Percentiles rank a stretch among this genome's conserved stretches.
Conservation (phyloP, 2,113 vertebrate species). For the Boleophthalmus pectinirostris region DNA sequence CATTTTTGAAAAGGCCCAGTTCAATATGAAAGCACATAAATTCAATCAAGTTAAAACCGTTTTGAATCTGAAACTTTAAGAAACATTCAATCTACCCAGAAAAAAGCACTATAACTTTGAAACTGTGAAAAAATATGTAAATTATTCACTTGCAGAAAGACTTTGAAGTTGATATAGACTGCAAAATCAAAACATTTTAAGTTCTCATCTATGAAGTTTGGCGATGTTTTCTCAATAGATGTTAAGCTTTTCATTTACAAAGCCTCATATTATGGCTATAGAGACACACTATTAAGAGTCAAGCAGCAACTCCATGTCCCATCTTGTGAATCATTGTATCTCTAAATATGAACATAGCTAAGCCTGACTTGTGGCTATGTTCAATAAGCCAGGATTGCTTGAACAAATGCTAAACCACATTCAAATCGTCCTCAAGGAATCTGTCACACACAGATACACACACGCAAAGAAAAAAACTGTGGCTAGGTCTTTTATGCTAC, state of each 20-base stretch:
- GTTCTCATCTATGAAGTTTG: too few relatives aligned
- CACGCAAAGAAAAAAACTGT: constrained; percentile 64
- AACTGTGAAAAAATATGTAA: too few relatives aligned
- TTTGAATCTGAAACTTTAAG: not conserved
- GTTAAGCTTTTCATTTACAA: too few relatives aligned
- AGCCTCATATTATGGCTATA: too few relatives aligned
- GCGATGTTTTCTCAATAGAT: too few relatives aligned
- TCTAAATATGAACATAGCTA: constrained; percentile 18
- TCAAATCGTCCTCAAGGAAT: not conserved
- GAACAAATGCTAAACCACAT: constrained; percentile 11
- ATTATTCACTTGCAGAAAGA: too few relatives aligned
- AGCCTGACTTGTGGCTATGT: constrained; percentile 1
- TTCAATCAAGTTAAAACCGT: not conserved
- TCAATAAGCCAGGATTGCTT: constrained; percentile 22
- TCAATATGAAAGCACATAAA: not conserved
- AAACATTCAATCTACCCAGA: too few relatives aligned
- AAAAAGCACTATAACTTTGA: too few relatives aligned
- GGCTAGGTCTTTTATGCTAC: constrained; percentile 51
- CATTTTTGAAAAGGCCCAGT: not conserved
- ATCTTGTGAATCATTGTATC: constrained; percentile 33
- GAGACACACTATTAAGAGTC: too few relatives aligned
- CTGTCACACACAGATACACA: constrained; percentile 12
- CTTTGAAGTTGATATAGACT: not conserved
- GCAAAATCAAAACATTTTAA: not conserved
- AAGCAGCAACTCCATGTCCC: constrained; percentile 26